A percentile compares a stretch with the other conserved stretches of the same genome.
Evolutionary conservation across 2,113 vertebrate species (phyloP).

Genomic region (Fukomys damarensis): DNA sequence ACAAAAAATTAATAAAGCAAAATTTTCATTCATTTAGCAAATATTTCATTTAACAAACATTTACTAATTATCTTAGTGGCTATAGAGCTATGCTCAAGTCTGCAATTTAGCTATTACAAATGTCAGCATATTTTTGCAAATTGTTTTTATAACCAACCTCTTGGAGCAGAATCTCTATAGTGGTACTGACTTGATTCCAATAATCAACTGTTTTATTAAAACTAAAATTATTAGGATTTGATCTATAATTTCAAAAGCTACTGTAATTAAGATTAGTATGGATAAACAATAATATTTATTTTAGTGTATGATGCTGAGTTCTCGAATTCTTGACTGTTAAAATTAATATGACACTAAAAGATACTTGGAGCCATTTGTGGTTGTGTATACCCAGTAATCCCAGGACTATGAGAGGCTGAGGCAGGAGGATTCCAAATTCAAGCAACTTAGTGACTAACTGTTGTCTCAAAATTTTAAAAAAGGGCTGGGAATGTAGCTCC

Average conservation of each 20-base stretch:
- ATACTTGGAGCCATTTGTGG: neutral
- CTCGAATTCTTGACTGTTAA: neutral
- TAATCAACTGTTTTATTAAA: neutral
- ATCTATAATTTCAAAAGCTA: slow-evolving; percentile 28
- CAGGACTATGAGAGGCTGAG: neutral
- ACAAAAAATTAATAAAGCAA: neutral
- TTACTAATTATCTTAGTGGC: neutral
- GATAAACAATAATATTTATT: neutral
- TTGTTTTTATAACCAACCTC: neutral
- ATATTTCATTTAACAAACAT: slow-evolving; percentile 3
- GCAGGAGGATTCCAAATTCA: neutral
- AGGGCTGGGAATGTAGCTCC: neutral
- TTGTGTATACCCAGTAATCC: neutral
- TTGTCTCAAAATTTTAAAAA: neutral
- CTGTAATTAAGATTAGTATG: neutral
- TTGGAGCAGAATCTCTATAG: neutral
- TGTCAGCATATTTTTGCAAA: neutral
- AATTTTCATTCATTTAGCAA: slow-evolving; percentile 36
- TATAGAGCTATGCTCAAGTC: neutral
- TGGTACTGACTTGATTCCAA: neutral
- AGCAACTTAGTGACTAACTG: neutral
- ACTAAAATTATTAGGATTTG: slow-evolving; percentile 40
- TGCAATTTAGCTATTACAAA: neutral
- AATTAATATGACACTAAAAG: neutral
- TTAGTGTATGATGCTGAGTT: slow-evolving; percentile 14